phyloP scores from a whole-genome alignment of 2,888 invertebrate species.

The Synanthedon myopaeformis region DNA sequence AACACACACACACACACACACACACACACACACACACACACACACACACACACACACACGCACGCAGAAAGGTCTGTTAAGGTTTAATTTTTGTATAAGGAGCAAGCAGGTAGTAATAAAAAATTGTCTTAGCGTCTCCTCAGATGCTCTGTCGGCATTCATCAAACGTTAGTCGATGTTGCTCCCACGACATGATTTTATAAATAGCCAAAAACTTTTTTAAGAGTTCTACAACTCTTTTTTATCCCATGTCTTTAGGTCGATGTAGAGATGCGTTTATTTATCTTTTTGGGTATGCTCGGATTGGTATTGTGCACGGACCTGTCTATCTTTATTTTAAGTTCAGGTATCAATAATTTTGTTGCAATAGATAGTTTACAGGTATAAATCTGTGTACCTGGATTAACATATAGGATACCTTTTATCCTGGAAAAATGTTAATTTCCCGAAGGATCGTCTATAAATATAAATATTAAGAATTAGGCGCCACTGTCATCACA shows the following conservation, averaged over 20 bases:
- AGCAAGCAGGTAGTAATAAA: constrained; percentile 52
- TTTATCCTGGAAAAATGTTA: no score
- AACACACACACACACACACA: constrained; percentile 16
- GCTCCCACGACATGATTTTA: constrained; percentile 60
- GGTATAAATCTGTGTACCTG: no score
- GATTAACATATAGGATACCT: no score
- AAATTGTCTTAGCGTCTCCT: constrained; percentile 44
- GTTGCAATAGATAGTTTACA: not conserved
- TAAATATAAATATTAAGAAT: no score
- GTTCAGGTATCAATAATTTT: not conserved
- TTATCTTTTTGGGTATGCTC: constrained; percentile 7
- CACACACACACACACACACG: constrained; percentile 14
- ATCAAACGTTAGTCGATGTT: constrained; percentile 35
- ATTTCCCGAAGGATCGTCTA: no score
- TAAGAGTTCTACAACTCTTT: constrained; percentile 21
- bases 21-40: constrained; percentile 15
- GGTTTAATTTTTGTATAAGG: constrained; percentile 50
- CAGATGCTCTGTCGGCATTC: constrained; percentile 37
- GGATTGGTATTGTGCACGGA: constrained; percentile 4
- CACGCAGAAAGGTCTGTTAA: constrained; percentile 29
- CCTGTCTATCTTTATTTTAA: not conserved
- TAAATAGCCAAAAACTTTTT: constrained; percentile 49
- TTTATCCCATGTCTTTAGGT: constrained; percentile 6
- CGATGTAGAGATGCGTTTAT: constrained; percentile 7
- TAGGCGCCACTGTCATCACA: no score